Evolutionary conservation across 2,888 invertebrate species (phyloP), one percentile per base, ranked within the genome.

Genomic region (Thecocarcelia acutangulata): DNA sequence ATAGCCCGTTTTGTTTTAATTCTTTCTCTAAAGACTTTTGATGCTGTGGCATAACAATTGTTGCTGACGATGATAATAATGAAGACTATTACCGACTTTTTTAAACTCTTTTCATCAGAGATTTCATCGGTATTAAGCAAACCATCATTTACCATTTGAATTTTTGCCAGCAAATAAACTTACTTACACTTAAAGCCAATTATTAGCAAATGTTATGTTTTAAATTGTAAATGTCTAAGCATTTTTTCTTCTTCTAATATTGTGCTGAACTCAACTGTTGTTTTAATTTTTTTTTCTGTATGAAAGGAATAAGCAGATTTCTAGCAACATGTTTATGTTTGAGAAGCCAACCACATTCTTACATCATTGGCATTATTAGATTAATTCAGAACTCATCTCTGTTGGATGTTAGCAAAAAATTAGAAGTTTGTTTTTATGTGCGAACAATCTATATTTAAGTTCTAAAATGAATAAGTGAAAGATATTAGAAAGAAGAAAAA

Each of bases 311-410:
- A 46, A 15, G 9, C n/a, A 40, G 48, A 73, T 73, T 73, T 28
- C 17, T 56, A 33, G 19, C 50, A 76, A 63, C 61, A 61, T 72
- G 33, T 63, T 48, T 40, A 52, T 58, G 50, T 69, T 69, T 48
- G 8, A 37, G 40, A 50, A 56, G 24, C 21, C 40, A 56, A 66
- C 64, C 52, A 73, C 74, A 78, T 78, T 82, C 78, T 82, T 82
- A 82, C 78, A 82, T 78, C 78, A 82, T 70, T 78, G 78, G 54
- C 37, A 66, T 78, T 82, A 82, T 78, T 82, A 75, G 66, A 78
- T 75, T 78, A 75, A 56, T 78, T 78, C 52, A 42, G 24, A 70
- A 75, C 61, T 59, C 66, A 78, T 75, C 48, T 54, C 58, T 37
- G 58, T 15, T 44, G 50, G 46, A 15, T 42, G 24, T 13, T 42